phyloP scores from a whole-genome alignment of 2,888 invertebrate species.

The Stenurella melanura region DNA sequence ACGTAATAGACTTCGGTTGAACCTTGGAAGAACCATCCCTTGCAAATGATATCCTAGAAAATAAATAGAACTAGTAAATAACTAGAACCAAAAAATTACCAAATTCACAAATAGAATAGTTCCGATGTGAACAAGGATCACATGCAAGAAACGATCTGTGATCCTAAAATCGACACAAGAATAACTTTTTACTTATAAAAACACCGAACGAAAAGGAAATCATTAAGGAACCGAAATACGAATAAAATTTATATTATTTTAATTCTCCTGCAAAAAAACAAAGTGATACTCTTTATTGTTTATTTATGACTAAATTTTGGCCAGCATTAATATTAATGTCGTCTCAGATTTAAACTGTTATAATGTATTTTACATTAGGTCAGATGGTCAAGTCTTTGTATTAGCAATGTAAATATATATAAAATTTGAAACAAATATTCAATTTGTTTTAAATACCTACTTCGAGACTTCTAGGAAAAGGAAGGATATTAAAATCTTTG shows the following conservation, averaged over 20 bases:
- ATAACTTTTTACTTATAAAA: too few relatives aligned
- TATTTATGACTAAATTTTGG: slow-evolving; percentile 36
- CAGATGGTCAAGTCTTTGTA: slow-evolving; percentile 42
- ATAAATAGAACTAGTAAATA: too few relatives aligned
- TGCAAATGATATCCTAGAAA: too few relatives aligned
- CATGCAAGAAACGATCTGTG: too few relatives aligned
- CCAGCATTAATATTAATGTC: slow-evolving; percentile 31
- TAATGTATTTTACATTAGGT: slow-evolving; percentile 46
- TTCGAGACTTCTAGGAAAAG: slow-evolving; percentile 10
- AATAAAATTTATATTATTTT: not conserved
- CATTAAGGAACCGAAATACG: not conserved
- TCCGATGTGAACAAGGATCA: too few relatives aligned
- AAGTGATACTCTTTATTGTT: slow-evolving; percentile 14
- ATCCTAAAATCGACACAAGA: too few relatives aligned
- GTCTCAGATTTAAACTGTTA: slow-evolving; percentile 36
- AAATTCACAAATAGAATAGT: too few relatives aligned
- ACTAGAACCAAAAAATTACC: too few relatives aligned
- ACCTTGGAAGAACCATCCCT: too few relatives aligned
- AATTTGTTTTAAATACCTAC: slow-evolving; percentile 30
- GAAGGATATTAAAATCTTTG: not conserved
- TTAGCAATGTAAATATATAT: slow-evolving; percentile 28
- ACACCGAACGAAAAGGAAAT: too few relatives aligned
- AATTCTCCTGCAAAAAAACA: slow-evolving; percentile 30
- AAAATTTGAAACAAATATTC: slow-evolving; percentile 28
- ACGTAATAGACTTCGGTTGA: too few relatives aligned